Percentiles rank a stretch among this genome's conserved stretches.
Conservation (phyloP, 2,113 vertebrate species). For the Meles meles region DNA sequence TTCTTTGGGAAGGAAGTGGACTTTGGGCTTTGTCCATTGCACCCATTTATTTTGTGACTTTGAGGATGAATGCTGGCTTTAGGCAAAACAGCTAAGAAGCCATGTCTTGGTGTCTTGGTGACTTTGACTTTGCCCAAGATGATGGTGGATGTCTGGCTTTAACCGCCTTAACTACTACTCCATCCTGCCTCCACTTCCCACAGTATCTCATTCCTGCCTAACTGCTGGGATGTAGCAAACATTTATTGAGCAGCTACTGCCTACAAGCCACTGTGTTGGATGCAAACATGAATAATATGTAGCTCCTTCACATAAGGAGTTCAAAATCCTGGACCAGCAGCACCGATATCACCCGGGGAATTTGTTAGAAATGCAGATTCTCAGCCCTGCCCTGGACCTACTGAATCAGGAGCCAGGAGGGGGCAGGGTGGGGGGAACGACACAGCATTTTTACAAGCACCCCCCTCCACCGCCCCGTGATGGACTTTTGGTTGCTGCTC, state of each 20-base stretch:
- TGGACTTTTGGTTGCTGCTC: not conserved
- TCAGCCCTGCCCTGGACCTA: not conserved
- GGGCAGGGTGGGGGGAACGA: not conserved
- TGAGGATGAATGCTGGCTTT: not conserved
- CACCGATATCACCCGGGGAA: not conserved
- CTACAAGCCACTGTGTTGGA: not conserved
- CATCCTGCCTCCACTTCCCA: not conserved
- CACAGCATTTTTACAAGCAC: not conserved
- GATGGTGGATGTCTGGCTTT: not conserved
- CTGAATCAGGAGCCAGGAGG: not conserved
- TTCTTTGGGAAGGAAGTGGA: not conserved
- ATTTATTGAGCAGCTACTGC: not conserved
- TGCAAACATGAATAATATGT: not conserved
- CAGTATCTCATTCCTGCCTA: not conserved
- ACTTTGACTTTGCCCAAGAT: not conserved
- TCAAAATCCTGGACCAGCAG: not conserved
- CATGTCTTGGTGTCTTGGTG: not conserved
- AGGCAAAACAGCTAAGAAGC: not conserved
- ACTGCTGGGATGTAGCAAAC: not conserved
- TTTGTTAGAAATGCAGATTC: not conserved
- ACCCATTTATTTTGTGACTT: not conserved
- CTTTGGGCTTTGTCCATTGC: not conserved
- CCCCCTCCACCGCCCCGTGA: not conserved
- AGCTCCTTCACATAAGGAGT: not conserved
- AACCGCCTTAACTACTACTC: not conserved